Evolutionary conservation across 2,888 invertebrate species (phyloP).

Genomic region (Trissolcus japonicus): DNA sequence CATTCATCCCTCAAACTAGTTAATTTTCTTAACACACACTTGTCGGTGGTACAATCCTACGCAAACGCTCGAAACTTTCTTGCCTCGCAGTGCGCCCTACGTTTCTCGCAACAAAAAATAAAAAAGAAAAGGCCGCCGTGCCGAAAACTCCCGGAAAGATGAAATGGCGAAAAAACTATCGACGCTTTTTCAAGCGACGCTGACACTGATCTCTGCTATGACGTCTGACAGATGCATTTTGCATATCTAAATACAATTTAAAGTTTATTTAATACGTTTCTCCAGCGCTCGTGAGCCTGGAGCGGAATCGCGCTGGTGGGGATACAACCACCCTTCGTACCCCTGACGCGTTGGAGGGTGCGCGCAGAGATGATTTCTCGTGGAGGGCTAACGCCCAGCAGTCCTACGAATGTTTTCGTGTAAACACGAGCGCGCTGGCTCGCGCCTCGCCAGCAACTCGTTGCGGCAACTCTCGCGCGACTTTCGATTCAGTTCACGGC

Average conservation of each 20-base stretch:
- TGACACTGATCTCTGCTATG: background rate
- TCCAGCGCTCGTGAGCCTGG: slow-evolving; percentile 40
- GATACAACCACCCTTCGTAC: slow-evolving; percentile 48
- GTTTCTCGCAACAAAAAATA: background rate
- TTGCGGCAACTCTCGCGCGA: slow-evolving; percentile 38
- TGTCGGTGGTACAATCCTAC: background rate
- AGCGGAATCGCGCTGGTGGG: slow-evolving; percentile 37
- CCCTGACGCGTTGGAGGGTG: slow-evolving; percentile 59
- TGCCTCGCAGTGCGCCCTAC: background rate
- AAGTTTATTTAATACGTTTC: slow-evolving; percentile 50
- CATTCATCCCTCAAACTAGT: slow-evolving; percentile 17
- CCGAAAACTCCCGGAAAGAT: background rate
- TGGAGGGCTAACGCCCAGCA: slow-evolving; percentile 57
- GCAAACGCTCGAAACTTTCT: slow-evolving; percentile 1
- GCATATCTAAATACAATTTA: slow-evolving; percentile 51
- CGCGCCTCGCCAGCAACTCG: slow-evolving; percentile 37
- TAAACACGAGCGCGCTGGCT: slow-evolving; percentile 48
- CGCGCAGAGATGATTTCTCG: slow-evolving; percentile 58
- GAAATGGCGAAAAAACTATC: background rate
- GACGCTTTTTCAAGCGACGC: background rate
- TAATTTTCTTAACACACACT: slow-evolving; percentile 33
- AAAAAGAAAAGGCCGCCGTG: background rate
- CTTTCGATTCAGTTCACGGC: slow-evolving; percentile 35
- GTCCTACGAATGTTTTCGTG: slow-evolving; percentile 56
- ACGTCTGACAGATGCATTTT: slow-evolving; percentile 35